These are phyloP conservation scores for Myiopsitta monachus DNA, from an alignment of 2,113 vertebrate species.

Conservation along the genomic window DNA sequence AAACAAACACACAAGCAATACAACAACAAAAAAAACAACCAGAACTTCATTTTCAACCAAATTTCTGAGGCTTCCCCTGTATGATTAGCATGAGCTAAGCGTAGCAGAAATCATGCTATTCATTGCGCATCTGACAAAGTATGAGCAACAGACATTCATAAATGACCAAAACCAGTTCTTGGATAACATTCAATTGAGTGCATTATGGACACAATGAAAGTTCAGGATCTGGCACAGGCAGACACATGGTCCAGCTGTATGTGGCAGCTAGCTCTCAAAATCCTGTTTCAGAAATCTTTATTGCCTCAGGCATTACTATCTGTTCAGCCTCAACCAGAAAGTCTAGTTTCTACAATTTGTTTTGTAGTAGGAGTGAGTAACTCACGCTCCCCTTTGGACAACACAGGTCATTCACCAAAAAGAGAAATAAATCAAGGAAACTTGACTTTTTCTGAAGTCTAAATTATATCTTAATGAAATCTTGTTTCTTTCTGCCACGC, in stretches of 20 bases:
- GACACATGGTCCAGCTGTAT: not conserved
- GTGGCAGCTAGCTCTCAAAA: not conserved
- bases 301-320: not conserved
- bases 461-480: not conserved
- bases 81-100: not conserved
- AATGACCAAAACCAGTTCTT: not conserved
- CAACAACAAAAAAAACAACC: not conserved
- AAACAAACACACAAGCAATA: not conserved
- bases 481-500: not conserved
- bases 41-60: not conserved
- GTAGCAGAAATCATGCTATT: not conserved
- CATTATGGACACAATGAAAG: not conserved
- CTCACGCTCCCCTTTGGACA: not conserved
- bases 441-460: not conserved
- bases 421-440: not conserved
- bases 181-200: not conserved
- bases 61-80: not conserved
- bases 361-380: not conserved
- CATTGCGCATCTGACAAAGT: not conserved
- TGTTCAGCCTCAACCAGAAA: not conserved
- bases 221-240: not conserved
- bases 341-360: not conserved
- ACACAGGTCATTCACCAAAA: not conserved
- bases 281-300: not conserved
- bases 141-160: not conserved